Conservation (phyloP, 2,113 vertebrate species). For the Junco hyemalis region DNA sequence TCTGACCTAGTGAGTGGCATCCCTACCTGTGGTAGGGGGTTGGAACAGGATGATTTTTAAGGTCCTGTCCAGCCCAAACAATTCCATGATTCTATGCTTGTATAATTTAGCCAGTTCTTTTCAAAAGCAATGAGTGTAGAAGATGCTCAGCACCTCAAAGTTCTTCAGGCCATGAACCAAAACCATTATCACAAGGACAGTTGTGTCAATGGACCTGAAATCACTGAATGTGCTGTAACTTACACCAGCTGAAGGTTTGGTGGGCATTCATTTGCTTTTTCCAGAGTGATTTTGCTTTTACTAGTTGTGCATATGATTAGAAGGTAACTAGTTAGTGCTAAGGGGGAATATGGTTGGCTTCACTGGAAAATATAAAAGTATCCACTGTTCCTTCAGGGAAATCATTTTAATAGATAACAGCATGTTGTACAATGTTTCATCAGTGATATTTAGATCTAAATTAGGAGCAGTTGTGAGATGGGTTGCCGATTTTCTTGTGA, state of each 20-base stretch:
- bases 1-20: neutral
- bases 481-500: slow-evolving; percentile 83
- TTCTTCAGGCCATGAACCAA: neutral
- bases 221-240: neutral
- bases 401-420: slow-evolving; percentile 87
- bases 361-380: slow-evolving; percentile 78
- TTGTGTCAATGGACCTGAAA: neutral
- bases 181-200: neutral
- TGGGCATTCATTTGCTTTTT: slow-evolving; percentile 38
- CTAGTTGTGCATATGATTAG: slow-evolving; percentile 55
- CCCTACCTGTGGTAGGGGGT: neutral
- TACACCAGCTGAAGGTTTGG: neutral
- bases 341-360: slow-evolving; percentile 72
- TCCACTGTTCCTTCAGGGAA: slow-evolving; percentile 82
- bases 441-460: slow-evolving; percentile 87
- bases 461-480: slow-evolving; percentile 87
- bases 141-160: neutral
- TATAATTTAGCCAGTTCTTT: neutral
- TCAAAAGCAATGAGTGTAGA: neutral
- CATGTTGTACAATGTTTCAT: slow-evolving; percentile 87
- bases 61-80: neutral
- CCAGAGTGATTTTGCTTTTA: slow-evolving; percentile 50
- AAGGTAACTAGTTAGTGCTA: slow-evolving; percentile 64
- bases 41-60: neutral
- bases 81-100: neutral